Evolutionary conservation across 2,888 invertebrate species (phyloP), one percentile per base, ranked within the genome.

Genomic region (Boloria euphrosyne): DNA sequence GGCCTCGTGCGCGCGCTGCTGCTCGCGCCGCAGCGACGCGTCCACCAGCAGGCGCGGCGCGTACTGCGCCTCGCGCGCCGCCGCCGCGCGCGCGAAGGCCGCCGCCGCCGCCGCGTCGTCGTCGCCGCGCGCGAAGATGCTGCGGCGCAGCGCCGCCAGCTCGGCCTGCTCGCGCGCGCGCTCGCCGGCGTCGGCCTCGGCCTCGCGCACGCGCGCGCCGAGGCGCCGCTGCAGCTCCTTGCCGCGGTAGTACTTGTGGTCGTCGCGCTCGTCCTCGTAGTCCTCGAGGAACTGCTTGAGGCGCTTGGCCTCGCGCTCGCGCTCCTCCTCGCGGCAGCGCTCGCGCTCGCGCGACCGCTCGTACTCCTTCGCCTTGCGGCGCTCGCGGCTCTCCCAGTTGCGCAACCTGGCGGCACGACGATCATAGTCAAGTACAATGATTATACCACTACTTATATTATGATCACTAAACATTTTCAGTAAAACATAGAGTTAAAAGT

Each of bases 211-310:
- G 73, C 99, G 94, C 81, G 98, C 98, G 46, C 96, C 96, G 65
- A 98, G 93, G n/a, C 99, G 94, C 70, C 97, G 95, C 83, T 97
- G 96, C 73, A 99, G 91, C 84, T 98, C 98, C 82, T 97, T 95
- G 65, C 97, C 97, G 81, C 95, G 95, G 93, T 99, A 99, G 92
- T 97, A 99, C 92, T 99, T 99, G 58, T 96, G 94, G 85, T 99
- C 99, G 86, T 99, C 98, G 62, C 98, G 93, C 87, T 99, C 98
- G 86, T 99, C 99, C 81, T 99, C 99, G 82, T 99, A 99, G 87
- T 99, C 99, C 90, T 99, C 99, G 3, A 99, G 94, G 88, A 99
- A 99, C 92, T 99, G 98, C 87, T 98, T 98, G 63, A 99, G 93
- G 52, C 97, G 94, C 89, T 97, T 97, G 0, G 98, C 98, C 89